Evolutionary conservation across 1,140 invertebrate genomes (phyloP), one percentile per base, ranked within the genome.

Genomic region (Ips typographus): DNA sequence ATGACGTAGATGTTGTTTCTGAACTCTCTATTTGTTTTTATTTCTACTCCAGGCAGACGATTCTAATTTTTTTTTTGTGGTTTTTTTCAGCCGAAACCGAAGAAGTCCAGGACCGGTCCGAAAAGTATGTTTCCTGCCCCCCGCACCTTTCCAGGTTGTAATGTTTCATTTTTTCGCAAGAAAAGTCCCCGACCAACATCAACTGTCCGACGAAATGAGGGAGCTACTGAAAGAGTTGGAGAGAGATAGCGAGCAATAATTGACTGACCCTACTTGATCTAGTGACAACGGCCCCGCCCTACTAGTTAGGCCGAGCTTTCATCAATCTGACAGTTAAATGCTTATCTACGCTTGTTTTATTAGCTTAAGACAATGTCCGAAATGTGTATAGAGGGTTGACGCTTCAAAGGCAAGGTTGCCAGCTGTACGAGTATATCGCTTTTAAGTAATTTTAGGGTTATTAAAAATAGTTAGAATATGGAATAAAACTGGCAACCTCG

Each of bases 141-240:
- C 0, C 22, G 0, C 22, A 0, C 22, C 44, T 47, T 47, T 1
- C n/a, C 4, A 4, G 4, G 44, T 47, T 5, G 44, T 55, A 42
- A 65, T 43, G 3, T 36, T 43, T 6, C 5, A 52, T 53, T 60
- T 65, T 49, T 62, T 78, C 77, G 55, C 72, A 79, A n/a, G 78
- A 70, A 67, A 64, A 62, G 64, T 77, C 1, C 44, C 72, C 1
- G 78, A 80, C 57, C 78, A 78, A 68, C 78, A 79, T 53, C 74
- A 78, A 68, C 73, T 80, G 2, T 80, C 78, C 39, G 76, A 77
- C 53, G 79, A 80, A 74, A 80, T 80, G 79, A 78, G 76, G 58
- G 69, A 76, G 57, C 72, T 80, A 8, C 74, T 80, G 0, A 73
- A 77, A 70, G 77, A 79, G 59, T 71, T 80, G 68, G 78, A 80